A percentile compares a stretch with the other conserved stretches of the same genome.
These are phyloP conservation scores for Lasaia peninsularis DNA, from an alignment of 1,140 invertebrate species.

Conservation along the genomic window DNA sequence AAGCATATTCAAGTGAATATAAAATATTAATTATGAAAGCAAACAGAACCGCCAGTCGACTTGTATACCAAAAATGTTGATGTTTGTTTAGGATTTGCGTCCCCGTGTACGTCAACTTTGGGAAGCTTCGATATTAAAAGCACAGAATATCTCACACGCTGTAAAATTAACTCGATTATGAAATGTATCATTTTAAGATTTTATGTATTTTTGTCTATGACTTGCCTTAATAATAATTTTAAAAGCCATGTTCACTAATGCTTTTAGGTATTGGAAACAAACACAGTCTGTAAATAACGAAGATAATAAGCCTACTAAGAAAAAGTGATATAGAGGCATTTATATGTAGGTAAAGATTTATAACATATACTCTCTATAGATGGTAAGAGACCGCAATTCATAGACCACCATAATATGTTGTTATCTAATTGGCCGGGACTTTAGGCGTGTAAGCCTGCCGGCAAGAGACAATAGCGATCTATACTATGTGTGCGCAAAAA, in stretches of 20 bases:
- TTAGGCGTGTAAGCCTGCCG: too few relatives aligned
- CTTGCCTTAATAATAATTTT: neutral
- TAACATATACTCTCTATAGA: too few relatives aligned
- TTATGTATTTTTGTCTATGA: neutral
- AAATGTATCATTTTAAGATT: neutral
- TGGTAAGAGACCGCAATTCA: too few relatives aligned
- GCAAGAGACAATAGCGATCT: too few relatives aligned
- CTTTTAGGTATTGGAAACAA: too few relatives aligned
- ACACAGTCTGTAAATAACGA: too few relatives aligned
- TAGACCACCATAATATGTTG: too few relatives aligned
- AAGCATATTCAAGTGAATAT: slow-evolving; percentile 2
- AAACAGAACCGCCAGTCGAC: neutral
- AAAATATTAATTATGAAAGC: slow-evolving; percentile 11
- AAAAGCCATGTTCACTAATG: neutral
- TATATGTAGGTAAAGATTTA: too few relatives aligned
- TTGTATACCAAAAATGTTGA: slow-evolving; percentile 10
- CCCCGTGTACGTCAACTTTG: slow-evolving; percentile 3
- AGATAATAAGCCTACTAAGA: too few relatives aligned
- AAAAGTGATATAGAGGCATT: too few relatives aligned
- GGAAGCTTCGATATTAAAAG: slow-evolving; percentile 9
- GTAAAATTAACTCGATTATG: neutral
- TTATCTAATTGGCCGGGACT: too few relatives aligned
- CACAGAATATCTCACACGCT: neutral
- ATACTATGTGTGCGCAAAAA: too few relatives aligned
- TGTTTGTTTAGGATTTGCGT: slow-evolving; percentile 12